Evolutionary conservation across 2,888 invertebrate genomes (phyloP), one percentile per base, ranked within the genome.

Genomic region (Peribatodes rhomboidaria): DNA sequence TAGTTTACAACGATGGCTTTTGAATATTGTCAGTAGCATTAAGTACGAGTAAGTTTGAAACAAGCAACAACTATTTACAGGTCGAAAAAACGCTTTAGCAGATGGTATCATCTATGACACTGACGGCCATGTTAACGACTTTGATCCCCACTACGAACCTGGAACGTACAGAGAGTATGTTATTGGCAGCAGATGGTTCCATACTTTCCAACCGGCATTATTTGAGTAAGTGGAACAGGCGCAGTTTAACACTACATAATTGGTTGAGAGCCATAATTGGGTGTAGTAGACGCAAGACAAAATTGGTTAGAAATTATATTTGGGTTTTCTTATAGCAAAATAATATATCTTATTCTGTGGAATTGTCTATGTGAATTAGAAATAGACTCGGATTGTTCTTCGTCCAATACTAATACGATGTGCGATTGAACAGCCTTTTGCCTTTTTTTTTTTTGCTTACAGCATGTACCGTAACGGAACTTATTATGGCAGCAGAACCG

Each of bases 111-210:
- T 85, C 11, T 78, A 73, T 61, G 74, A 84, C 46, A 82, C 81
- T 0, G 16, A 70, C 13, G 82, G 81, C 9, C 94, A 92, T 74
- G 94, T 95, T 0, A 91, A 95, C 70, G 96, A 96, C 78, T 96
- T 95, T 75, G 88, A 95, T 65, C 87, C 92, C 9, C 77, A 79
- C n/a, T 90, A 94, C 0, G 91, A 95, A 78, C 95, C 95, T 0
- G 94, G 93, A 0, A 88, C 94, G 4, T 84, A 94, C 49, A 94
- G 95, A 67, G 95, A 95, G 72, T 95, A 95, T 72, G 92, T 95
- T 1, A 93, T 93, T 11, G 94, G 94, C 2, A 94, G 94, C 2
- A 94, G 95, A 74, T 93, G 95, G 89, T 95, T 86, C 71, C 86
- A 86, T 53, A 80, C 68, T 2, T 65, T 82, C 42, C 84, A 84